Base-by-base conservation (phyloP, 2,888 invertebrate genomes). In the Gordius sp. region DNA sequence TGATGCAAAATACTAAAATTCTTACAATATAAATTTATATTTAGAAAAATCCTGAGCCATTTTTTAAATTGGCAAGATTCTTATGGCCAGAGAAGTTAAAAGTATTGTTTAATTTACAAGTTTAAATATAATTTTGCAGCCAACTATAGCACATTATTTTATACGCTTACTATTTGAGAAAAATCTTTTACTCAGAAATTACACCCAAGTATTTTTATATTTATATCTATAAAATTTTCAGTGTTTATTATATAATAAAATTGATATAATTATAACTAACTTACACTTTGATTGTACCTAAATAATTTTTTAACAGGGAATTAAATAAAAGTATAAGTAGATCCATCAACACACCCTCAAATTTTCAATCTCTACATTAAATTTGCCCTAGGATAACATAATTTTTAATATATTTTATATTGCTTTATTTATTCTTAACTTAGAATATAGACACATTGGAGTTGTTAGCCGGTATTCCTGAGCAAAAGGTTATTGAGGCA, bases 401-500 rank as follows among this genome's bases (percentile, higher is more conserved):
- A 33, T 33, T 33, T 33, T 33, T 33, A 33, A 13, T 33, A 33
- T 33, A 33, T 33, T 33, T 33, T 33, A n/a, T 13, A 33, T 13
- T 13, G n/a, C n/a, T 33, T 33, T 33, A 8, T n/a, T 13, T 33
- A 33, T 13, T 33, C 39, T 33, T 33, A 56, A 59, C 62, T 1
- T 80, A 91, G 73, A 93, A 93, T 68, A 85, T 93, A 62, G 91
- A 93, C 68, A 83, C 84, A 0, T 68, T 91, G 60, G 91, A 93
- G 69, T 73, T 83, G 61, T 75, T 81, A 1, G 81, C 87, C 4
- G 82, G 81, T 1, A 71, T 93, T 58, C 79, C 80, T 0, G 78
- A 75, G 1, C 80, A 83, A 0, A 83, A 82, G 66, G 69, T 89
- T 26, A 81, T 91, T 0, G 87, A 91, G 68, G 89, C 89, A 1